Percentiles rank a stretch among this genome's conserved stretches.
Conservation (phyloP, 2,797 vertebrate genomes). For the Selene dorsalis region DNA sequence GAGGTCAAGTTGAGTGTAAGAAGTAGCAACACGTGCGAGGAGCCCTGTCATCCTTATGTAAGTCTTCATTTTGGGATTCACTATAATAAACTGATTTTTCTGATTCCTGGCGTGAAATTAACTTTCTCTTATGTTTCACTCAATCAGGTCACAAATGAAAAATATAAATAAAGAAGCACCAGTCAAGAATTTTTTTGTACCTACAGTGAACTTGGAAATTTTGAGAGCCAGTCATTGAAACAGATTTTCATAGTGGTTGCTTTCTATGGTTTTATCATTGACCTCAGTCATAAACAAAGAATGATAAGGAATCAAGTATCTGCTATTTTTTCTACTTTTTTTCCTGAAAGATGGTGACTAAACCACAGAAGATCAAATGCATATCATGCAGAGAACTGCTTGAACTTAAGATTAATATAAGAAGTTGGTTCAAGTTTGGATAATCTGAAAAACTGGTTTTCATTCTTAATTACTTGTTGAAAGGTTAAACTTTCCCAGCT, state of each 20-base stretch:
- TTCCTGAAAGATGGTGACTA: slow-evolving; percentile 27
- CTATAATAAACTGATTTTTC: slow-evolving; percentile 34
- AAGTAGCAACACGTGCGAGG: neutral
- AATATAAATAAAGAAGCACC: slow-evolving; percentile 16
- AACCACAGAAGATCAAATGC: slow-evolving; percentile 21
- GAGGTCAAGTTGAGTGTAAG: slow-evolving; percentile 40
- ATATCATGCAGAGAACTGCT: slow-evolving; percentile 2
- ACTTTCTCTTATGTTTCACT: slow-evolving; percentile 46
- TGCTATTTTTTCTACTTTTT: neutral
- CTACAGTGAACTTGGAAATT: slow-evolving; percentile 38
- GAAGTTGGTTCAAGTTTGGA: slow-evolving; percentile 20
- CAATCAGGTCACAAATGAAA: slow-evolving; percentile 16
- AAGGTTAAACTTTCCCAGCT: slow-evolving; percentile 15
- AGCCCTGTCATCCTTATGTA: neutral
- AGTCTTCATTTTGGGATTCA: slow-evolving; percentile 39
- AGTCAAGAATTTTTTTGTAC: slow-evolving; percentile 23
- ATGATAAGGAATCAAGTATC: slow-evolving; percentile 17
- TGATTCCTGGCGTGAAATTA: slow-evolving; percentile 49
- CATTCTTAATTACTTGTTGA: slow-evolving; percentile 25
- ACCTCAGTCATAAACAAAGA: slow-evolving; percentile 16
- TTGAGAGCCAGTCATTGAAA: slow-evolving; percentile 34
- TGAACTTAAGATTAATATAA: slow-evolving; percentile 23
- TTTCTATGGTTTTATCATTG: slow-evolving; percentile 9
- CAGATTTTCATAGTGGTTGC: neutral
- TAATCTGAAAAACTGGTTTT: slow-evolving; percentile 9